These are phyloP conservation scores for Drosophila pachea DNA, from an alignment of 1,140 invertebrate species.

Conservation along the genomic window DNA sequence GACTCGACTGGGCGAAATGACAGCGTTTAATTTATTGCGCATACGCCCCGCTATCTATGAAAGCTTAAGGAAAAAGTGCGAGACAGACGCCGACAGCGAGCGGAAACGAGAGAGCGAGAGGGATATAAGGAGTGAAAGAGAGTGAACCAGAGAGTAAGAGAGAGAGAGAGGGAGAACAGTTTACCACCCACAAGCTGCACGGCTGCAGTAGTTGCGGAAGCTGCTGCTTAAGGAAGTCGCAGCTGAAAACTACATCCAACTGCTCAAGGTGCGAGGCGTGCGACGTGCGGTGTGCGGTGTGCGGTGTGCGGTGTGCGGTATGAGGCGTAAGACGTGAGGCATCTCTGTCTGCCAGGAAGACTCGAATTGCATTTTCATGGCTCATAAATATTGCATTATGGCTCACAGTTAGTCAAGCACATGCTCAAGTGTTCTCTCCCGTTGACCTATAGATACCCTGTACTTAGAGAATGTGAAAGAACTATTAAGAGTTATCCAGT, in stretches of 20 bases:
- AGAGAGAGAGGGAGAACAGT: not conserved
- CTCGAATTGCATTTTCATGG: conserved; percentile 64
- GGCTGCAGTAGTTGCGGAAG: conserved; percentile 44
- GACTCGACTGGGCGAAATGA: conserved; percentile 65
- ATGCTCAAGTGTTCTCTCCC: conserved; percentile 20
- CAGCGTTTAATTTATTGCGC: conserved; percentile 69
- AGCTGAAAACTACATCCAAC: conserved; percentile 35
- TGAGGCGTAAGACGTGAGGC: too few species aligned
- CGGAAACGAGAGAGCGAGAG: not conserved
- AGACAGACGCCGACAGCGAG: not conserved
- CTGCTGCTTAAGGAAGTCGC: conserved; percentile 62
- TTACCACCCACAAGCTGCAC: conserved; percentile 54
- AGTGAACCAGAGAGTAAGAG: too few species aligned
- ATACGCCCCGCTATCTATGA: conserved; percentile 64
- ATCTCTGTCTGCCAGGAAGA: conserved; percentile 23
- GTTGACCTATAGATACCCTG: conserved; percentile 7
- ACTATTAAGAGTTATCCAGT: not conserved
- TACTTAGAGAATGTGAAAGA: not conserved
- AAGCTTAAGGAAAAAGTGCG: conserved; percentile 1
- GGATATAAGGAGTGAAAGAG: too few species aligned
- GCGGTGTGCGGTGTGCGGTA: too few species aligned
- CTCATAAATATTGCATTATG: conserved; percentile 63
- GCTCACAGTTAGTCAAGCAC: conserved; percentile 22
- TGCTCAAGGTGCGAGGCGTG: conserved; percentile 38
- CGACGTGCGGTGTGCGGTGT: too few species aligned